Percentiles rank a stretch among this genome's conserved stretches.
phyloP scores from a whole-genome alignment of 2,797 vertebrate genomes.

The Vireo griseus region DNA sequence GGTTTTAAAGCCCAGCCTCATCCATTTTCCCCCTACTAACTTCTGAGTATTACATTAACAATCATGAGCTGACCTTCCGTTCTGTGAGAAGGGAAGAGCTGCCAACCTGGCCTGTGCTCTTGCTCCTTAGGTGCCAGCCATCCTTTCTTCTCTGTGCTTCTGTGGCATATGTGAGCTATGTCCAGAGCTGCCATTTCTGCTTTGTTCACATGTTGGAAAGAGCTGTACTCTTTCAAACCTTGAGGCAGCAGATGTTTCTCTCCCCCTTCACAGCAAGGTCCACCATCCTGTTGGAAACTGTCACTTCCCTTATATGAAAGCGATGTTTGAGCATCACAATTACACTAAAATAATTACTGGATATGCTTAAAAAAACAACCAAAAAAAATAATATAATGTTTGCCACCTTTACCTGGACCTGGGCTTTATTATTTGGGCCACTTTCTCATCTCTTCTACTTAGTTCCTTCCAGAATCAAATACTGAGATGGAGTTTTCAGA shows the following conservation, averaged over 20 bases:
- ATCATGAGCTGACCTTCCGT: neutral
- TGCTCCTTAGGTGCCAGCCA: neutral
- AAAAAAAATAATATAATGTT: neutral
- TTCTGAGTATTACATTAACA: neutral
- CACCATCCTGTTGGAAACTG: neutral
- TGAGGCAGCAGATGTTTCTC: neutral
- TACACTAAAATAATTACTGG: neutral
- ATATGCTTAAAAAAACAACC: neutral
- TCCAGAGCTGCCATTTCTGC: neutral
- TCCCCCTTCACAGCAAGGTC: neutral
- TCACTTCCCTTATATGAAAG: neutral
- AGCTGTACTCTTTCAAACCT: neutral
- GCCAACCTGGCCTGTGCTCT: neutral
- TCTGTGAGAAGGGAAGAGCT: neutral
- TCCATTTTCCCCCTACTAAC: neutral
- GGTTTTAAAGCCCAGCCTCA: neutral
- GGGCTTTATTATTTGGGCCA: neutral
- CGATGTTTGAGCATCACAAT: neutral
- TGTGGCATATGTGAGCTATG: accelerated
- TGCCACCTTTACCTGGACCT: neutral
- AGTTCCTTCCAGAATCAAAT: neutral
- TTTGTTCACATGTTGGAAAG: neutral
- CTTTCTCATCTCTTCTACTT: neutral
- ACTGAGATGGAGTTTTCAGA: neutral
- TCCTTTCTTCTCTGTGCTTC: neutral